Percentiles rank a stretch among this genome's conserved stretches.
phyloP scores from a whole-genome alignment of 2,113 vertebrate species.

The Istiophorus platypterus region DNA sequence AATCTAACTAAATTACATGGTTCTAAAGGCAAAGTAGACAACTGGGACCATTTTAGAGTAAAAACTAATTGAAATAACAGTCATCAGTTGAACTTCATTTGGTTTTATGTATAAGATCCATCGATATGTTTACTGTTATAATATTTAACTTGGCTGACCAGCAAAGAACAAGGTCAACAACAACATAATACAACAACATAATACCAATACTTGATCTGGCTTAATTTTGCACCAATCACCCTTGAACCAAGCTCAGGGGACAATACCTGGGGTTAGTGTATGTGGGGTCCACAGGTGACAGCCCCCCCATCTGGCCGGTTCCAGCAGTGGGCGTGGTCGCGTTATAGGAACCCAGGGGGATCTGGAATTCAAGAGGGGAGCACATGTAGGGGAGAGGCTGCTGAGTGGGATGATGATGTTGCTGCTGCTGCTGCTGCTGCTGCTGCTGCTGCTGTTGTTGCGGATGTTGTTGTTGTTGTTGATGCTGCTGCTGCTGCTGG shows the following conservation, averaged over 20 bases:
- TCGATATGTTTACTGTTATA: too few species aligned
- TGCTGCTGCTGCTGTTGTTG: conserved; percentile 87
- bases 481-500: conserved; percentile 87
- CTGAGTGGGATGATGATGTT: conserved; percentile 83
- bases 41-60: too few species aligned
- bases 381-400: conserved; percentile 86
- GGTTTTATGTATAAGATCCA: too few species aligned
- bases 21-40: too few species aligned
- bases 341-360: conserved; percentile 85
- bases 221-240: neutral
- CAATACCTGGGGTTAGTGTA: conserved; percentile 82
- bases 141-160: too few species aligned
- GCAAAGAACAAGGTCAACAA: too few species aligned
- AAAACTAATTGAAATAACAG: too few species aligned
- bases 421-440: conserved; percentile 83
- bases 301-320: conserved; percentile 59
- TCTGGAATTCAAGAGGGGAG: conserved; percentile 91
- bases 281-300: conserved; percentile 80
- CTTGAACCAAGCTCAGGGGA: neutral
- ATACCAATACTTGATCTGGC: too few species aligned
- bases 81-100: too few species aligned
- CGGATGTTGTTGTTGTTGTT: conserved; percentile 83
- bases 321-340: conserved; percentile 77
- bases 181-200: too few species aligned
- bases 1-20: too few species aligned